Base-by-base conservation (phyloP, 2,797 vertebrate genomes). In the Pyrocephalus nanus region DNA sequence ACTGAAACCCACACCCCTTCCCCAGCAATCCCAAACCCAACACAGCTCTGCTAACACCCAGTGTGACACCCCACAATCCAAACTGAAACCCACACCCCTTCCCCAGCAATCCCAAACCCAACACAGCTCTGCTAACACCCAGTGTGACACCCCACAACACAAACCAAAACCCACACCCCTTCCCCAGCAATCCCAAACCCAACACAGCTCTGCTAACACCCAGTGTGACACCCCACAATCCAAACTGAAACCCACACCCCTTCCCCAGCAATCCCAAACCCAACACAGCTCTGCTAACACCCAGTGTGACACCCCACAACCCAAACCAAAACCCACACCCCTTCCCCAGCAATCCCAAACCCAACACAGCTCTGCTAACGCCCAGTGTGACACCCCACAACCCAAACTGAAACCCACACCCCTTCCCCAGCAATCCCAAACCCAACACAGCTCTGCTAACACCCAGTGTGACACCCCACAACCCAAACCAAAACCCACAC, bases 1-100 rank as follows among this genome's bases (percentile, higher is more conserved):
- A 9, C 34, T 4, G 0, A 36, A 50, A 27, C 11, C 47, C 27
- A 1, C 21, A 27, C 12, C 4, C 0, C n/a, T 25, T 18, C 1
- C 50, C 40, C 71, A 73, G 45, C 8, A 0, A 32, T 13, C 29
- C 43, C 32, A 34, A 50, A 50, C 45, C 50, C 32, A 15, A 3
- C 19, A 4, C 7, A 20, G 16, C 47, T n/a, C 83, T 53, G 2
- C 29, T 6, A 20, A 17, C 2, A 1, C 2, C 38, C 38, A 15
- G 20, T 12, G 53, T 20, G 13, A 26, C n/a, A 6, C 34, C 48
- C 4, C 14, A 13, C 25, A 38, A 23, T 7, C 25, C 55, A 43
- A 29, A 9, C 32, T 4, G 0, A 36, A 50, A 27, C 11, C 47
- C 27, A 1, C 23, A 27, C 12, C 4, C 0, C n/a, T 25, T 51